Conservation (phyloP, 2,888 invertebrate species). For the Leptarthrus brevirostris region DNA sequence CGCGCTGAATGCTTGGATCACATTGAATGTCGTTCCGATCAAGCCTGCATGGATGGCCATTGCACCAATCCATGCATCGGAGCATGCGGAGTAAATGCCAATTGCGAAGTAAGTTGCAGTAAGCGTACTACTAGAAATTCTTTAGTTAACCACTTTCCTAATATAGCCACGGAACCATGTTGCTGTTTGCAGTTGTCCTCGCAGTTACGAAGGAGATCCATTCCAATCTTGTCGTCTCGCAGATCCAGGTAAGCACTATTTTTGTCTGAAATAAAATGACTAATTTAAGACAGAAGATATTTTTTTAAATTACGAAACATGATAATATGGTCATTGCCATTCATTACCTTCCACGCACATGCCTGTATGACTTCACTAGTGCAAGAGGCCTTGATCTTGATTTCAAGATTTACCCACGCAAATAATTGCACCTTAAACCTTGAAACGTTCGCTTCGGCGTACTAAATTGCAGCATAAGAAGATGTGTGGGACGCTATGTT, state of each 20-base stretch:
- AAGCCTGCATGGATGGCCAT: constrained; percentile 79
- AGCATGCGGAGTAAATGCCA: constrained; percentile 79
- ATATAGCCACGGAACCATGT: constrained; percentile 75
- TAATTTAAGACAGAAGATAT: too few relatives aligned
- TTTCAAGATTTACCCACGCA: constrained; percentile 37
- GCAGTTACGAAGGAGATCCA: constrained; percentile 84
- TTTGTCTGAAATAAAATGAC: neutral
- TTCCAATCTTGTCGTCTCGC: constrained; percentile 77
- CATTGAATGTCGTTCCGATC: constrained; percentile 79
- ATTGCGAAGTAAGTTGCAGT: constrained; percentile 74
- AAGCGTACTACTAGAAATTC: neutral
- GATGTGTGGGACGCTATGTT: neutral
- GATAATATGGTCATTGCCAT: too few relatives aligned
- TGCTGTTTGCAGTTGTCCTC: constrained; percentile 82
- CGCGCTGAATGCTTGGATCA: constrained; percentile 82
- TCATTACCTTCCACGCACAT: neutral
- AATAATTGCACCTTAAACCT: constrained; percentile 14
- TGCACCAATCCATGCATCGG: constrained; percentile 84
- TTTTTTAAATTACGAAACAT: too few relatives aligned
- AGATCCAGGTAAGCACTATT: constrained; percentile 75
- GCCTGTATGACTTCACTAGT: neutral
- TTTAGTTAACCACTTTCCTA: neutral
- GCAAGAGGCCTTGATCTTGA: constrained; percentile 50
- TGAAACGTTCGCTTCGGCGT: constrained; percentile 10
- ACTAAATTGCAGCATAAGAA: neutral